phyloP scores from a whole-genome alignment of 2,888 invertebrate genomes.

The Girardia tigrina region DNA sequence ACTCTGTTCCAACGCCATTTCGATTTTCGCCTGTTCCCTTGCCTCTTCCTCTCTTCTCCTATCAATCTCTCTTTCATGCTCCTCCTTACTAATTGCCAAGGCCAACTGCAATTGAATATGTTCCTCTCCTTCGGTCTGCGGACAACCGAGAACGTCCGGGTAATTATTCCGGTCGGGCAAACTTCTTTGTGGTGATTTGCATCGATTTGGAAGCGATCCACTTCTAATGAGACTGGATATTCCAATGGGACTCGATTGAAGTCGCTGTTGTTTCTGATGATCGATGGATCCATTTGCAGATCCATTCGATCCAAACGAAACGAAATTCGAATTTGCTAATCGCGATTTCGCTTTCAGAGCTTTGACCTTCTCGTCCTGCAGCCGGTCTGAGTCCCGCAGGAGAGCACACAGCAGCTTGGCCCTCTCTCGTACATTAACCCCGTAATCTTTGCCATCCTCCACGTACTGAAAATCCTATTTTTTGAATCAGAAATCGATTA shows the following conservation, averaged over 20 bases:
- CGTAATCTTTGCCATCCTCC: constrained; percentile 96
- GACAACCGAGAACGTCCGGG: neutral
- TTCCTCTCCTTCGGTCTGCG: constrained; percentile 63
- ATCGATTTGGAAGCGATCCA: constrained; percentile 1
- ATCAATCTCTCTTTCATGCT: constrained; percentile 88
- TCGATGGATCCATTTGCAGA: constrained; percentile 44
- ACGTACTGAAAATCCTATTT: constrained; percentile 71
- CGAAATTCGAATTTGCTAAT: constrained; percentile 46
- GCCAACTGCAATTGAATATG: constrained; percentile 93
- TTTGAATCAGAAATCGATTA: neutral
- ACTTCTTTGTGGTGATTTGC: constrained; percentile 18
- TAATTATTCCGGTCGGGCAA: neutral
- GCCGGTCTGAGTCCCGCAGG: constrained; percentile 83
- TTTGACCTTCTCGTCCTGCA: constrained; percentile 84
- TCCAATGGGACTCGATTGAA: neutral
- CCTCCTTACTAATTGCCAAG: constrained; percentile 91
- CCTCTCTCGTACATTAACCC: constrained; percentile 87
- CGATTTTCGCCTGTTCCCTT: constrained; percentile 64
- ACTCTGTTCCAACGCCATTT: constrained; percentile 82
- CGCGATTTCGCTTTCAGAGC: constrained; percentile 89
- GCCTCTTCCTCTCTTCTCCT: constrained; percentile 66
- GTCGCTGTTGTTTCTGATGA: neutral
- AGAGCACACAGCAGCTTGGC: constrained; percentile 85
- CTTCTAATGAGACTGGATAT: neutral
- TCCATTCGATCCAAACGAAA: constrained; percentile 47